Evolutionary conservation across 2,888 invertebrate genomes (phyloP), one percentile per base, ranked within the genome.

Genomic region (Nemoura dubitans): DNA sequence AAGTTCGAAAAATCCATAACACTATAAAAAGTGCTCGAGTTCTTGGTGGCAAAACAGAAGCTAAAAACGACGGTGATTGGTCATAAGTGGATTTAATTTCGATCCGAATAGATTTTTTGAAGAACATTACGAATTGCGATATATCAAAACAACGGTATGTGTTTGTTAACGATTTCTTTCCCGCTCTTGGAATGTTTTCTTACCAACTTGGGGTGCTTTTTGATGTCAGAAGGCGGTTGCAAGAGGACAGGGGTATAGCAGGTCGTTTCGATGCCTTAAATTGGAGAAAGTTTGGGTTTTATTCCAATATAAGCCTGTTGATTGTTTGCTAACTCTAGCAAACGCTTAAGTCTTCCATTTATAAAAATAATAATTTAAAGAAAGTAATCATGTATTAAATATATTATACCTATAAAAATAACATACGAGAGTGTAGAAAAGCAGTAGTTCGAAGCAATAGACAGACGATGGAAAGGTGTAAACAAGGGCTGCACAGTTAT

Each of bases 291-390:
- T 88, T 87, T 87, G 87, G 87, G 88, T 87, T 87, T 87, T 26
- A 85, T 87, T 85, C 87, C 87, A 87, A 84, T 84, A 84, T 84
- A 84, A 87, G 86, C 87, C 86, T 88, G 87, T 87, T 85, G 87
- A 87, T 85, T 84, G 87, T 88, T 87, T 88, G 88, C 88, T 85
- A 86, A 82, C 86, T 87, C 85, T 86, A 81, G 88, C 88, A 88
- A 87, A 87, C 87, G 87, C 87, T 86, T 84, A 87, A 78, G 88
- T 88, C 88, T 88, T 88, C 88, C 88, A 88, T 88, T 88, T 87
- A 88, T 87, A 87, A 85, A 85, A 85, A 87, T 85, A 83, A 59
- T 86, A 86, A 84, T 84, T 43, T 81, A 81, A 43, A 84, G 43
- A 86, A 81, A 85, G 85, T 86, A 87, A 88, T 88, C 86, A 87